Evolutionary conservation across 1,140 invertebrate species (phyloP).

Genomic region (Battus philenor): DNA sequence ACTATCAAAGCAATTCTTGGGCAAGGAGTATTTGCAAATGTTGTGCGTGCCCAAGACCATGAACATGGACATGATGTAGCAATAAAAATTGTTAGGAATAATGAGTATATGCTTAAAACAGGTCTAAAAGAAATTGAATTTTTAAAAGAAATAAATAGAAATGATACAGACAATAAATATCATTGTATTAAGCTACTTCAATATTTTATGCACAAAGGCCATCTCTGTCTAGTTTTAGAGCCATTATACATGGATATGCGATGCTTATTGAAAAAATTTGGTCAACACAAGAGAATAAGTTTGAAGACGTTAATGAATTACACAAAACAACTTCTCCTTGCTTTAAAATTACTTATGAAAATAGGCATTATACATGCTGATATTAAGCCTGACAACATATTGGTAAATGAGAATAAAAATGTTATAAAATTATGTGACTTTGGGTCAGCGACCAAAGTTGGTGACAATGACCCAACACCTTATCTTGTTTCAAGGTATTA

Average conservation of each 20-base stretch:
- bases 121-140: slow-evolving; percentile 97
- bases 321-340: slow-evolving; percentile 95
- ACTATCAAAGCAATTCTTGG: slow-evolving; percentile 97
- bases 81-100: slow-evolving; percentile 99
- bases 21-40: slow-evolving; percentile 99
- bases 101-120: slow-evolving; percentile 99
- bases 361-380: slow-evolving; percentile 98
- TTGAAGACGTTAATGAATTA: slow-evolving; percentile 99
- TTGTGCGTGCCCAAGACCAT: slow-evolving; percentile 93
- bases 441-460: slow-evolving; percentile 97
- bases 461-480: slow-evolving; percentile 98
- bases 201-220: slow-evolving; percentile 95
- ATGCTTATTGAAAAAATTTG: slow-evolving; percentile 97
- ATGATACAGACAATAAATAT: slow-evolving; percentile 97
- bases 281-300: slow-evolving; percentile 97
- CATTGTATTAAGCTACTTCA: slow-evolving; percentile 94
- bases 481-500: slow-evolving; percentile 99
- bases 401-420: slow-evolving; percentile 98
- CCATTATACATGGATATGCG: slow-evolving; percentile 94
- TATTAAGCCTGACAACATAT: slow-evolving; percentile 99
- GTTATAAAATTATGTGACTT: slow-evolving; percentile 99
- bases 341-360: slow-evolving; percentile 95
- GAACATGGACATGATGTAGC: slow-evolving; percentile 93
- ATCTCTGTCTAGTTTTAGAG: slow-evolving; percentile 99
- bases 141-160: slow-evolving; percentile 94